Evolutionary conservation across 1,140 invertebrate genomes (phyloP).

Genomic region (Drosophila athabasca): DNA sequence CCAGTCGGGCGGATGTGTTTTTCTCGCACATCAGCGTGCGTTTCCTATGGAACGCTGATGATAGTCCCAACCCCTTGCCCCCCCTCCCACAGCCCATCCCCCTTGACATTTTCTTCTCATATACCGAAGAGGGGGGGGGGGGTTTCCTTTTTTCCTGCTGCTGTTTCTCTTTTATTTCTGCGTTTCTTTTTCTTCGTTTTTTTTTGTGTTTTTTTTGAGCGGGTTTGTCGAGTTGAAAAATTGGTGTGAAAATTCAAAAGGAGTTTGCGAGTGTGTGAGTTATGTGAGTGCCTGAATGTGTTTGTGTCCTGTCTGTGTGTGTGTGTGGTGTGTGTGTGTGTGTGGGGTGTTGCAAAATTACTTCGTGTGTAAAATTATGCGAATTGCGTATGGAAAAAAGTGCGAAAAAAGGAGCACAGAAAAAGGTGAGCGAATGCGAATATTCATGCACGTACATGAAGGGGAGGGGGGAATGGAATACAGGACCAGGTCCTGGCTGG

Average conservation of each 20-base stretch:
- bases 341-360: conserved; percentile 74
- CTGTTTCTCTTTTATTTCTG: conserved; percentile 46
- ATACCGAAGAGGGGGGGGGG: conserved; percentile 23
- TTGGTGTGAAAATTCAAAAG: conserved; percentile 83
- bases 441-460: conserved; percentile 68
- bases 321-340: conserved; percentile 24
- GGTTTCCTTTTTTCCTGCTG: conserved; percentile 26
- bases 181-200: conserved; percentile 43
- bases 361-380: conserved; percentile 82
- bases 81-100: not conserved
- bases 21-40: conserved; percentile 80
- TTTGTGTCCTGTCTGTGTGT: conserved; percentile 3
- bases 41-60: conserved; percentile 71
- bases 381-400: conserved; percentile 67
- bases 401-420: conserved; percentile 27
- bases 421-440: conserved; percentile 63
- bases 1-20: conserved; percentile 67
- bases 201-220: conserved; percentile 51
- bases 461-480: not conserved
- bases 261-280: conserved; percentile 74
- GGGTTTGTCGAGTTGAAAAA: conserved; percentile 82
- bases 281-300: conserved; percentile 30
- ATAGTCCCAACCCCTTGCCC: conserved; percentile 41
- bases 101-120: conserved; percentile 33
- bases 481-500: not conserved